Evolutionary conservation across 1,140 invertebrate species (phyloP).

Genomic region (Drosophila simulans): DNA sequence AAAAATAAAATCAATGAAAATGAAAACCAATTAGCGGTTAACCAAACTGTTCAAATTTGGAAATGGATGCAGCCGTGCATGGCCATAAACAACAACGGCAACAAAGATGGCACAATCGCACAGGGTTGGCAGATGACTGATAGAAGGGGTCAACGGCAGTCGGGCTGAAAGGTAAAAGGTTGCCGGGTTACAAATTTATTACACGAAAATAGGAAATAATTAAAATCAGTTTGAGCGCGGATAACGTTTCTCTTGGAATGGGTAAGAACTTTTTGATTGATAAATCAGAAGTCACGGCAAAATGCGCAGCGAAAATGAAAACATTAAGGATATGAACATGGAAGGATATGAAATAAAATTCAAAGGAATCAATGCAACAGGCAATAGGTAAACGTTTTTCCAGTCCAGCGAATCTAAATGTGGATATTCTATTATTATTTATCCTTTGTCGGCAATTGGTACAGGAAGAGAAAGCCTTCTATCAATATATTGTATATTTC

Average conservation of each 20-base stretch:
- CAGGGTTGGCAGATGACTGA: conserved; percentile 30
- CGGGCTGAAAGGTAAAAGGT: conserved; percentile 55
- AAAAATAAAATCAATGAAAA: conserved; percentile 77
- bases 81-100: conserved; percentile 68
- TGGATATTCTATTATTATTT: too few relatives aligned
- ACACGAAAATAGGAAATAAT: conserved; percentile 53
- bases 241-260: not conserved
- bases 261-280: conserved; percentile 25
- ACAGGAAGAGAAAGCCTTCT: too few relatives aligned
- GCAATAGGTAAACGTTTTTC: not conserved
- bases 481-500: too few relatives aligned
- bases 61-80: conserved; percentile 78
- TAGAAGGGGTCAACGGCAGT: conserved; percentile 47
- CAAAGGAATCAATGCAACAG: not conserved
- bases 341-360: not conserved
- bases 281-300: conserved; percentile 15
- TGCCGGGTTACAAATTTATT: conserved; percentile 55
- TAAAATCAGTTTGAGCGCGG: conserved; percentile 41
- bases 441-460: too few relatives aligned
- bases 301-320: not conserved
- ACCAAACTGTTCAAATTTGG: conserved; percentile 83
- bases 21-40: conserved; percentile 82
- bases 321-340: not conserved
- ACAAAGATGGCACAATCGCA: conserved; percentile 16
- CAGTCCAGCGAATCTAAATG: too few relatives aligned